phyloP scores from a whole-genome alignment of 2,797 vertebrate species.

The Nyctalus aviator region DNA sequence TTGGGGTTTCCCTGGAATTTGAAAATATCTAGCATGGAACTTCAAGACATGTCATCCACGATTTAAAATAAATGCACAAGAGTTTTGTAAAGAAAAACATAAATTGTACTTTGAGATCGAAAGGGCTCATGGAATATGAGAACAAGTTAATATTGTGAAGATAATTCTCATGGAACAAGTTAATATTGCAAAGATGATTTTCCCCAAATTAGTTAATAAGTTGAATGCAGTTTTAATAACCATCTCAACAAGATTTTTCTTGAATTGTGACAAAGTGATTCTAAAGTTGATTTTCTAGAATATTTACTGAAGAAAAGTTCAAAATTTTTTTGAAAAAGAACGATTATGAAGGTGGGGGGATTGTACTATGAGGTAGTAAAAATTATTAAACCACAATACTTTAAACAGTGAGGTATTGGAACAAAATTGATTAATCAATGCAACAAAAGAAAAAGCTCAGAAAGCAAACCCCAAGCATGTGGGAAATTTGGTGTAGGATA shows the following conservation, averaged over 20 bases:
- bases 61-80: background rate
- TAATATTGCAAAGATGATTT: background rate
- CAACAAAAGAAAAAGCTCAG: background rate
- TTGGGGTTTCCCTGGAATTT: background rate
- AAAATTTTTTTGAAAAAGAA: slow-evolving; percentile 35
- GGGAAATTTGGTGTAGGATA: slow-evolving; percentile 1
- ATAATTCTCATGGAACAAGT: background rate
- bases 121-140: background rate
- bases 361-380: background rate
- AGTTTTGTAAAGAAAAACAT: slow-evolving; percentile 26
- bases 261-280: background rate
- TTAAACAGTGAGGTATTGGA: background rate
- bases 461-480: background rate
- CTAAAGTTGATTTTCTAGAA: slow-evolving; percentile 28
- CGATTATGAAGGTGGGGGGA: background rate
- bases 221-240: slow-evolving; percentile 46
- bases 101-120: background rate
- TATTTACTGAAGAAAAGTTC: background rate
- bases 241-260: slow-evolving; percentile 10
- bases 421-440: background rate
- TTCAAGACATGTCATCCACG: background rate
- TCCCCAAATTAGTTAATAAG: background rate
- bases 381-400: slow-evolving; percentile 28
- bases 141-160: background rate
- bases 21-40: background rate